Evolutionary conservation across 2,113 vertebrate genomes (phyloP).

Genomic region (Thunnus maccoyii): DNA sequence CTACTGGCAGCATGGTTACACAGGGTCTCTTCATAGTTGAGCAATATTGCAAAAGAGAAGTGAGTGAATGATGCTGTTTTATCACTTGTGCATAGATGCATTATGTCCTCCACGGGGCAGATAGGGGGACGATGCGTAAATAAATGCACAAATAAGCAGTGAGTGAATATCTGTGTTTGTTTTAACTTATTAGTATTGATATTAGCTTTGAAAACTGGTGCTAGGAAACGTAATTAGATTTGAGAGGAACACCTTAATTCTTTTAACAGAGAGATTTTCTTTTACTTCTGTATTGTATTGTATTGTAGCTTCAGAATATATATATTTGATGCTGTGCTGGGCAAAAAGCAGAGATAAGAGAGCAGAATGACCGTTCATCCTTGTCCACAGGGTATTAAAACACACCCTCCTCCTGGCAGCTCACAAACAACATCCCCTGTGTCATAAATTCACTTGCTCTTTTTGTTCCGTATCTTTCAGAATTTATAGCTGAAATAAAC

Average conservation of each 20-base stretch:
- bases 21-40: too few relatives aligned
- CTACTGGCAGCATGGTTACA: not conserved
- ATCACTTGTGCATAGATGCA: too few relatives aligned
- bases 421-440: conserved; percentile 62
- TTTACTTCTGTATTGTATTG: not conserved
- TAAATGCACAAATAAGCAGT: too few relatives aligned
- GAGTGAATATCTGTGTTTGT: too few relatives aligned
- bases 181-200: too few relatives aligned
- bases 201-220: not conserved
- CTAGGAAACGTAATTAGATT: not conserved
- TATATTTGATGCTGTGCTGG: conserved; percentile 28
- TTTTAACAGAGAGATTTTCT: not conserved
- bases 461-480: conserved; percentile 66
- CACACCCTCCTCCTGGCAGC: conserved; percentile 62
- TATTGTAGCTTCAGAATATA: conserved; percentile 11
- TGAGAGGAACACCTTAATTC: not conserved
- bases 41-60: too few relatives aligned
- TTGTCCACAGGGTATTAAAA: conserved; percentile 71
- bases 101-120: too few relatives aligned
- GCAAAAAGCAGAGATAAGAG: conserved; percentile 50
- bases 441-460: conserved; percentile 68
- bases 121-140: too few relatives aligned
- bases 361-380: conserved; percentile 47
- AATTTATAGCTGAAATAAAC: conserved; percentile 81
- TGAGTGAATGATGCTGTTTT: not conserved